phyloP scores from a whole-genome alignment of 1,140 invertebrate species.

The Probaryconus sp. region DNA sequence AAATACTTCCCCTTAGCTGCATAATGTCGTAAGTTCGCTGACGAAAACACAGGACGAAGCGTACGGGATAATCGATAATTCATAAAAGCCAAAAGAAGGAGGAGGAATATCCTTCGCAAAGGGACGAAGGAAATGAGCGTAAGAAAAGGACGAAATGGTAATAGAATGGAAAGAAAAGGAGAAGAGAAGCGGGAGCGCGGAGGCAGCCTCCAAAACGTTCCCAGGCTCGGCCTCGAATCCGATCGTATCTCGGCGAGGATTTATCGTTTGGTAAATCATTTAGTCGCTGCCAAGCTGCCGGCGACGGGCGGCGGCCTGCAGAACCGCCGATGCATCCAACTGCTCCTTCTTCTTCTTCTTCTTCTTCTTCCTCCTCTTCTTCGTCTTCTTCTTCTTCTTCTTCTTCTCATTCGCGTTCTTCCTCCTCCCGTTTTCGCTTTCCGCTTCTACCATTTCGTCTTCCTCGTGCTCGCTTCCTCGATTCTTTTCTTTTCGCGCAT shows the following conservation, averaged over 20 bases:
- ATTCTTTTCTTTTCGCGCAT: constrained; percentile 46
- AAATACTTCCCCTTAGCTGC: constrained; percentile 7
- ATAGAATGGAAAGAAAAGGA: constrained; percentile 46
- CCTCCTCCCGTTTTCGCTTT: constrained; percentile 40
- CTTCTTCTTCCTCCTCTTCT: constrained; percentile 38
- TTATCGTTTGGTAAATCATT: constrained; percentile 79
- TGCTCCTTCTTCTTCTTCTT: constrained; percentile 11
- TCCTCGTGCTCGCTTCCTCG: constrained; percentile 47
- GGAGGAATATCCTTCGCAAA: too few relatives aligned
- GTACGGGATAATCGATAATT: constrained; percentile 53
- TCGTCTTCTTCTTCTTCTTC: too few relatives aligned
- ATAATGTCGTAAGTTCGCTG: neutral
- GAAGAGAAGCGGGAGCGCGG: constrained; percentile 28
- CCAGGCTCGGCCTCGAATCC: constrained; percentile 70
- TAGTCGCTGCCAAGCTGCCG: constrained; percentile 77
- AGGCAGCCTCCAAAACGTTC: constrained; percentile 48
- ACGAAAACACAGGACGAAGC: constrained; percentile 3
- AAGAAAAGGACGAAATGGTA: constrained; percentile 45
- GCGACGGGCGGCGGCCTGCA: constrained; percentile 66
- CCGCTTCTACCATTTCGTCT: too few relatives aligned
- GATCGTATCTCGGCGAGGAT: constrained; percentile 77
- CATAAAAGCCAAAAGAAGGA: constrained; percentile 43
- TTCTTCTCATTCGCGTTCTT: constrained; percentile 42
- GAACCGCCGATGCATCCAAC: constrained; percentile 60
- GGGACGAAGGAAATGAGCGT: constrained; percentile 42